Evolutionary conservation across 92 coral and sea anemone species (phyloP).

Genomic region (Heliopora coerulea): DNA sequence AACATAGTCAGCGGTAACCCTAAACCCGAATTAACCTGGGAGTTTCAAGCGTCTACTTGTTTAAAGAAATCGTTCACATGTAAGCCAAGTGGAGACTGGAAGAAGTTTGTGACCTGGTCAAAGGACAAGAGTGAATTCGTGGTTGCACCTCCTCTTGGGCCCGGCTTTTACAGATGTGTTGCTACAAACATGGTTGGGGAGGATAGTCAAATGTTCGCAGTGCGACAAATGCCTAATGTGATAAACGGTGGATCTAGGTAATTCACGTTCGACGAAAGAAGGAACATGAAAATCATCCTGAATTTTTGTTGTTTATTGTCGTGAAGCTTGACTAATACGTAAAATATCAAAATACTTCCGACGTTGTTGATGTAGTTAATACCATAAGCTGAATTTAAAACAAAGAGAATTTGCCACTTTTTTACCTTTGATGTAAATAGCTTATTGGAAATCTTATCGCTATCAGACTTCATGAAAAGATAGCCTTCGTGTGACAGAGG

Average conservation of each 20-base stretch:
- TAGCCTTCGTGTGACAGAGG: no score
- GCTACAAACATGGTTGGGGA: slow-evolving; percentile 39
- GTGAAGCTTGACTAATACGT: no score
- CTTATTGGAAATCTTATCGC: no score
- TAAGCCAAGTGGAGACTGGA: slow-evolving; percentile 27
- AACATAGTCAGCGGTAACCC: slow-evolving; percentile 26
- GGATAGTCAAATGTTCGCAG: slow-evolving; percentile 34
- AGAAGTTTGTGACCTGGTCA: slow-evolving; percentile 19
- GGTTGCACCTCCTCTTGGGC: slow-evolving; percentile 32
- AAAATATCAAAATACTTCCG: no score
- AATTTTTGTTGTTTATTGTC: no score
- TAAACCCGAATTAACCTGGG: slow-evolving; percentile 38
- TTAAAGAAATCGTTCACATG: slow-evolving; percentile 33
- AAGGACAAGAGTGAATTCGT: slow-evolving; percentile 17
- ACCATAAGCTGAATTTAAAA: no score
- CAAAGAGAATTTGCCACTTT: no score
- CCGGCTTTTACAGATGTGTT: slow-evolving; percentile 39
- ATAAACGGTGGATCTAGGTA: background rate
- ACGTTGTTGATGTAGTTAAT: no score
- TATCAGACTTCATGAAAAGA: no score
- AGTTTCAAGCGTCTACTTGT: slow-evolving; percentile 38
- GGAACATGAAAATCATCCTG: no score
- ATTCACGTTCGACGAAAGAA: no score
- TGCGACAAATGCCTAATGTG: slow-evolving; percentile 9
- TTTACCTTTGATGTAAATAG: no score